phyloP scores from a whole-genome alignment of 2,888 invertebrate species.

The Plagodis pulveraria region DNA sequence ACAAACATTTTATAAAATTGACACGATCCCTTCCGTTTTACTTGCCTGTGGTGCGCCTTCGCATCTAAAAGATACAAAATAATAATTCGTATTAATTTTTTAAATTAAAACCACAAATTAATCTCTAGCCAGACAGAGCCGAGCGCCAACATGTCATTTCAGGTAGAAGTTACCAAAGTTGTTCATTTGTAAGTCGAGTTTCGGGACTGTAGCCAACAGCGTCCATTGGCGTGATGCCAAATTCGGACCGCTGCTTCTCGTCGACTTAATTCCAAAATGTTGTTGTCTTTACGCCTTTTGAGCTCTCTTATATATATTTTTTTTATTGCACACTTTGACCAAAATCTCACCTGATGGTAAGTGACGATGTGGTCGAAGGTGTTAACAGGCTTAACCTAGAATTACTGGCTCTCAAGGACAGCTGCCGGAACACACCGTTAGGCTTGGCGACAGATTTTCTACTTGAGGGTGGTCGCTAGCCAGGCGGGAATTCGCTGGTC shows the following conservation, averaged over 20 bases:
- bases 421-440: too few species aligned
- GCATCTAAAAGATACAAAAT: neutral
- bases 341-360: too few species aligned
- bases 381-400: too few species aligned
- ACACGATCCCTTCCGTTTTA: too few species aligned
- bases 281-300: conserved; percentile 15
- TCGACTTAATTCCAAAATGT: conserved; percentile 17
- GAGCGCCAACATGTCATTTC: conserved; percentile 9
- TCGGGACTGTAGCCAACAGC: conserved; percentile 16
- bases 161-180: conserved; percentile 14
- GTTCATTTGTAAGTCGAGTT: conserved; percentile 19
- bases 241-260: neutral
- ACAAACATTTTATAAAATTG: too few species aligned
- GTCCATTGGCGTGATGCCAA: conserved; percentile 16
- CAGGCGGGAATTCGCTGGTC: too few species aligned
- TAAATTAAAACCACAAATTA: conserved; percentile 4
- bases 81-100: neutral
- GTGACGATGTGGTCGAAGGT: too few species aligned
- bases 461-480: too few species aligned
- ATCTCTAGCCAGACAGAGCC: neutral
- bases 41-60: too few species aligned
- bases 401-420: too few species aligned
- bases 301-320: neutral
- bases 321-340: too few species aligned
- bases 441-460: too few species aligned